Conservation (phyloP, 2,888 invertebrate genomes). For the Microplitis manilae region DNA sequence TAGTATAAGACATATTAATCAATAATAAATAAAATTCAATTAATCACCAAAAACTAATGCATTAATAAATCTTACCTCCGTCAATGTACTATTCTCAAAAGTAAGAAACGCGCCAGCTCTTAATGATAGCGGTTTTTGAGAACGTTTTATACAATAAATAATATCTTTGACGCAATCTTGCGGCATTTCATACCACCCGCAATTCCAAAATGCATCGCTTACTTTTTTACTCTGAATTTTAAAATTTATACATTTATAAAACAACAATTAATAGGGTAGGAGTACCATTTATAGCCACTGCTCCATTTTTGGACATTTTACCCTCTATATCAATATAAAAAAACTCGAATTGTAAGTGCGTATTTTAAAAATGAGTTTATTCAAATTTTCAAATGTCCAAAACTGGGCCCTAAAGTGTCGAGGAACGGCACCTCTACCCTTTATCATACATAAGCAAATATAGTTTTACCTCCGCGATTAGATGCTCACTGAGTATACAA, state of each 20-base stretch:
- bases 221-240: not conserved
- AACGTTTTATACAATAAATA: constrained; percentile 71
- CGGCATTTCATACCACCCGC: not conserved
- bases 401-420: too few species aligned
- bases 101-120: constrained; percentile 75
- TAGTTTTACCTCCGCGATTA: not conserved
- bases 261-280: not conserved
- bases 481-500: not conserved
- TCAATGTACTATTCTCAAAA: constrained; percentile 74
- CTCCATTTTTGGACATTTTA: too few species aligned
- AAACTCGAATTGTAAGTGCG: too few species aligned
- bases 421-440: too few species aligned
- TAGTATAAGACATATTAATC: constrained; percentile 4
- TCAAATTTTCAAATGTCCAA: too few species aligned
- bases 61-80: constrained; percentile 68
- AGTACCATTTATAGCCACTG: too few species aligned
- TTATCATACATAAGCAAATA: too few species aligned
- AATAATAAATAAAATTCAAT: constrained; percentile 1
- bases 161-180: constrained; percentile 19
- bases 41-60: not conserved
- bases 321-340: too few species aligned
- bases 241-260: not conserved
- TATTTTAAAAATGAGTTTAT: too few species aligned
- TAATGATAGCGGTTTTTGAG: constrained; percentile 73
- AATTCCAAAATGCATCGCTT: not conserved